phyloP scores from a whole-genome alignment of 2,113 vertebrate species.

The Pachyramphus minor region DNA sequence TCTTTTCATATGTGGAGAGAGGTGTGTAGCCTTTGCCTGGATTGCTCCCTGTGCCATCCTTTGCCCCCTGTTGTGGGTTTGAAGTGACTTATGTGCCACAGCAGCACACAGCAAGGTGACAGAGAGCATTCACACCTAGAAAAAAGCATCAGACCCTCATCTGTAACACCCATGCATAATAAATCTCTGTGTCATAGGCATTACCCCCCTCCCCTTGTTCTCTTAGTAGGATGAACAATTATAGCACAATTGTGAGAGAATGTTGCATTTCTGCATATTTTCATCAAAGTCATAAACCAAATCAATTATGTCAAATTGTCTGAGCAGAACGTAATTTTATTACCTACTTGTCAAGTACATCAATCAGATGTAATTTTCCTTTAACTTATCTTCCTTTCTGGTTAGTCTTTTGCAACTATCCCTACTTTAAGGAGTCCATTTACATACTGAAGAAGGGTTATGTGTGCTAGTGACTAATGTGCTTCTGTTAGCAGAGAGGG shows the following conservation, averaged over 20 bases:
- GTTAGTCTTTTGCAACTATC: constrained; percentile 34
- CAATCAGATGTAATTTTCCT: constrained; percentile 12
- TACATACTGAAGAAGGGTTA: constrained; percentile 8
- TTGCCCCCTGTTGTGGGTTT: not conserved
- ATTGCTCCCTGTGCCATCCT: not conserved
- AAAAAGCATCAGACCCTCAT: not conserved
- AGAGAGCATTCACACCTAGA: not conserved
- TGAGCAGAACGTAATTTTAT: constrained; percentile 46
- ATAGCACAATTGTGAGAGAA: not conserved
- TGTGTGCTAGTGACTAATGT: not conserved
- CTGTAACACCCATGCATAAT: not conserved
- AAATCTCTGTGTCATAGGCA: not conserved
- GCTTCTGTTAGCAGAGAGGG: constrained; percentile 17
- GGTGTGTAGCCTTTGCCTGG: not conserved
- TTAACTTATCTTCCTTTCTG: not conserved
- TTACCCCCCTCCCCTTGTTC: not conserved
- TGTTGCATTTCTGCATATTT: not conserved
- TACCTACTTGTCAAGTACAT: constrained; percentile 37
- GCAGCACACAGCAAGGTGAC: not conserved
- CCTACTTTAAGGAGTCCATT: not conserved
- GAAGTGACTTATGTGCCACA: not conserved
- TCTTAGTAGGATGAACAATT: not conserved
- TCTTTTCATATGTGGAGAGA: not conserved
- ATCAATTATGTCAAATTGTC: constrained; percentile 29
- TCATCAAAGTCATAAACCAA: not conserved